Percentiles rank a stretch among this genome's conserved stretches.
Conservation (phyloP, 2,113 vertebrate genomes). For the Micromys minutus region DNA sequence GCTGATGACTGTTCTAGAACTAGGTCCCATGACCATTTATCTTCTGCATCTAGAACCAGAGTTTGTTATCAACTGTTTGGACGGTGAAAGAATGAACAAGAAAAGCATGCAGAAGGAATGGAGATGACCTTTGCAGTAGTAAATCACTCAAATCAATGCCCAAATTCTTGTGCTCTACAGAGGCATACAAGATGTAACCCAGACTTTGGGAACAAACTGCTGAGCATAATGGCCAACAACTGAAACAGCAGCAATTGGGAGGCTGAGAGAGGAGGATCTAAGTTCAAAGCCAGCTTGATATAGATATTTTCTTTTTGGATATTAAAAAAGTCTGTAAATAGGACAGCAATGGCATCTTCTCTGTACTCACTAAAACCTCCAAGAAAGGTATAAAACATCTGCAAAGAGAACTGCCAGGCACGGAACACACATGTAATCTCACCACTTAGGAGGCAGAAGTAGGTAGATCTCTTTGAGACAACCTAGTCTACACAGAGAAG, state of each 20-base stretch:
- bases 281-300: not conserved
- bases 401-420: not conserved
- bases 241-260: not conserved
- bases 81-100: not conserved
- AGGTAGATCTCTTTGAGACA: not conserved
- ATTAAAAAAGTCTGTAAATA: not conserved
- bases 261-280: not conserved
- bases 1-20: not conserved
- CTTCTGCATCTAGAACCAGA: conserved; percentile 34
- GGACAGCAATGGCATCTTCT: not conserved
- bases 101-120: not conserved
- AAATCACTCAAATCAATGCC: not conserved
- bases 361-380: conserved; percentile 17
- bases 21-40: not conserved
- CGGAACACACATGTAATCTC: not conserved
- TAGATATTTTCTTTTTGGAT: conserved; percentile 22
- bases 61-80: not conserved
- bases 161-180: not conserved
- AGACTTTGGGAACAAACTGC: not conserved
- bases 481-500: not conserved
- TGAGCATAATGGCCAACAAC: not conserved
- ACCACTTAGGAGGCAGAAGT: not conserved
- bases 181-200: not conserved
- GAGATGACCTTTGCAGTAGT: not conserved
- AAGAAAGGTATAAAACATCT: conserved; percentile 16